Evolutionary conservation across 2,888 invertebrate species (phyloP), one percentile per base, ranked within the genome.

Genomic region (Caenorhabditis afra): DNA sequence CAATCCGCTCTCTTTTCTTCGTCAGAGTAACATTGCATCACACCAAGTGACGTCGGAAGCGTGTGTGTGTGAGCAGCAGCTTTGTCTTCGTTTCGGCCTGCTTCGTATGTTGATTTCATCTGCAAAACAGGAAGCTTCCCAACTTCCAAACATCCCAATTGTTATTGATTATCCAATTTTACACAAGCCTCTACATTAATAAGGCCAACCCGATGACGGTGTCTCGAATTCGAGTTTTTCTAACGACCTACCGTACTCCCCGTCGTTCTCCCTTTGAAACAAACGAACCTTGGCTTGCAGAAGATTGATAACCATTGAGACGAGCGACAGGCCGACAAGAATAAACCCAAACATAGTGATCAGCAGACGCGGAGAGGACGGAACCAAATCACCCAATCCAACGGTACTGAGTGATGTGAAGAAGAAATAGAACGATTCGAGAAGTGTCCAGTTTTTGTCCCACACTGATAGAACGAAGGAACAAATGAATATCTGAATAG

Each of bases 341-440:
- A 97, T 92, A 90, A 97, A 97, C 39, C 96, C 93, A 87, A 96
- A 96, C 29, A 96, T 95, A 68, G 94, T 93, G 93, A 97, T 94
- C 94, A 97, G 95, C 85, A 93, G 94, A 90, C 94, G 93, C 0
- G 96, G 95, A 91, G 95, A 94, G 90, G 82, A 81, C 16, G 87
- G 87, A 3, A 87, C 85, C 14, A 87, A 66, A 49, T 87, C 87
- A 10, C 87, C 87, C 29, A 87, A 74, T 10, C 87, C 87, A 10
- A 87, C 81, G 1, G 87, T 87, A 49, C 85, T 84, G 94, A 96
- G 95, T 0, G 96, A 96, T 86, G 97, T 95, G 90, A 97, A 97
- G 3, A 97, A 95, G 90, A 97, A 97, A 91, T 97, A 97, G 91
- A 97, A 96, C 0, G 97, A 94, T 78, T 95, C 95, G 86, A 96